phyloP scores from a whole-genome alignment of 2,113 vertebrate species.

The Pavo muticus region DNA sequence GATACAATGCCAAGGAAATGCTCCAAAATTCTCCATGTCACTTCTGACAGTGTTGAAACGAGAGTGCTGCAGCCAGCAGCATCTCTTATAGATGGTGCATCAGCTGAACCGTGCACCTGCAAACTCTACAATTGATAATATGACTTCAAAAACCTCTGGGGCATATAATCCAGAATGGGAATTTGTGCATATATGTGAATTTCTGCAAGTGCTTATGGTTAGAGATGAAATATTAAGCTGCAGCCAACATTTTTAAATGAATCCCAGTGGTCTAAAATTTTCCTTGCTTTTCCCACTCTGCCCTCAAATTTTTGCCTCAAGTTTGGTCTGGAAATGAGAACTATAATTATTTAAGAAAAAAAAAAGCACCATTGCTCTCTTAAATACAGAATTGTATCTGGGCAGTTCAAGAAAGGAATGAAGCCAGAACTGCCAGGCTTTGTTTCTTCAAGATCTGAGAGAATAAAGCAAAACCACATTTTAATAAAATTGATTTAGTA shows the following conservation, averaged over 20 bases:
- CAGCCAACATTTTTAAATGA: neutral
- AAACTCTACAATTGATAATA: neutral
- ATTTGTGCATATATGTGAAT: rapidly evolving
- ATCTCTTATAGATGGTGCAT: neutral
- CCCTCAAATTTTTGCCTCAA: neutral
- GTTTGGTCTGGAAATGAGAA: neutral
- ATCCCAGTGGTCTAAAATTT: neutral
- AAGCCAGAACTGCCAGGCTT: neutral
- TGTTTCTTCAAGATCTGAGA: constrained; percentile 6
- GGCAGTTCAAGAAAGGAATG: neutral
- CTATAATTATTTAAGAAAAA: neutral
- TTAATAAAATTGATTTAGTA: constrained; percentile 24
- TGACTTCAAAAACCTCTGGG: neutral
- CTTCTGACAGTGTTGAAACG: neutral
- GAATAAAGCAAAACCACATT: constrained; percentile 31
- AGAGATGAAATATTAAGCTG: neutral
- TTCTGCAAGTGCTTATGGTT: neutral
- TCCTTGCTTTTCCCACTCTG: neutral
- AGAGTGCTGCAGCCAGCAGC: neutral
- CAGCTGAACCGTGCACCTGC: neutral
- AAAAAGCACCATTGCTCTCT: neutral
- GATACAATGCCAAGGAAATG: neutral
- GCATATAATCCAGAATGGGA: neutral
- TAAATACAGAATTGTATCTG: neutral
- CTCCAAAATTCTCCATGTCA: neutral